Evolutionary conservation across 23 tunicate genomes (phyloP).

Genomic region (Trididemnum clinides): DNA sequence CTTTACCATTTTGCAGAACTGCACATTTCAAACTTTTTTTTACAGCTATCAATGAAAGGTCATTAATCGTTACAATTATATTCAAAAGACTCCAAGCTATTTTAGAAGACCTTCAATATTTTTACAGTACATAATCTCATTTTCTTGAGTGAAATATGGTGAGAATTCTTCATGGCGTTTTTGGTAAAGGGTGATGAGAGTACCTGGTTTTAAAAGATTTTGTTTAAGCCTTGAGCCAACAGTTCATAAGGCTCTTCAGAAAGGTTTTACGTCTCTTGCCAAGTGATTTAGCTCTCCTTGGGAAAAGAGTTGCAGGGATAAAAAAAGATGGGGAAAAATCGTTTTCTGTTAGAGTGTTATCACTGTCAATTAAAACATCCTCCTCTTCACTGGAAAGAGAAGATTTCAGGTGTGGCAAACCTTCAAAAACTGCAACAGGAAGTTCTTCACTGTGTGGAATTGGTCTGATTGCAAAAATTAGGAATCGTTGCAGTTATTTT

Average conservation of each 20-base stretch:
- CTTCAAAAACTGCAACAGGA: slow-evolving; percentile 5
- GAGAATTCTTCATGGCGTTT: slow-evolving; percentile 16
- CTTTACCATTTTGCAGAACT: too few relatives aligned
- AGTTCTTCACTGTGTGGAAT: slow-evolving; percentile 6
- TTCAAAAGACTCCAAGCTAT: background rate
- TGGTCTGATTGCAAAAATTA: background rate
- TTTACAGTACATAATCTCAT: slow-evolving; percentile 1
- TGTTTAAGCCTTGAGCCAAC: background rate
- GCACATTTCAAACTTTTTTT: too few relatives aligned
- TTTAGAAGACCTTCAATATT: slow-evolving; percentile 3
- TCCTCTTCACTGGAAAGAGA: slow-evolving; percentile 24
- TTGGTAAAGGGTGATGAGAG: background rate
- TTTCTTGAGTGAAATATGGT: too few relatives aligned
- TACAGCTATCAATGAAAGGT: too few relatives aligned
- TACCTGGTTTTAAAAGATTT: slow-evolving; percentile 5
- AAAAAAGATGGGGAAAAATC: background rate
- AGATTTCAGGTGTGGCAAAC: too few relatives aligned
- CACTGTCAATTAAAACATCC: slow-evolving; percentile 11
- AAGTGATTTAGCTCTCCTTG: slow-evolving; percentile 3
- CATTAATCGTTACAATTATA: too few relatives aligned
- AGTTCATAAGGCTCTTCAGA: slow-evolving; percentile 1
- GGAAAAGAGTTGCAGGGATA: slow-evolving; percentile 12
- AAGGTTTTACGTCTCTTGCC: slow-evolving; percentile 1
- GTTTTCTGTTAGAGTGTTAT: slow-evolving; percentile 13
- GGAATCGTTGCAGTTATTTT: background rate